Evolutionary conservation across 2,113 vertebrate species (phyloP).

Genomic region (Illadopsis cleaveri): DNA sequence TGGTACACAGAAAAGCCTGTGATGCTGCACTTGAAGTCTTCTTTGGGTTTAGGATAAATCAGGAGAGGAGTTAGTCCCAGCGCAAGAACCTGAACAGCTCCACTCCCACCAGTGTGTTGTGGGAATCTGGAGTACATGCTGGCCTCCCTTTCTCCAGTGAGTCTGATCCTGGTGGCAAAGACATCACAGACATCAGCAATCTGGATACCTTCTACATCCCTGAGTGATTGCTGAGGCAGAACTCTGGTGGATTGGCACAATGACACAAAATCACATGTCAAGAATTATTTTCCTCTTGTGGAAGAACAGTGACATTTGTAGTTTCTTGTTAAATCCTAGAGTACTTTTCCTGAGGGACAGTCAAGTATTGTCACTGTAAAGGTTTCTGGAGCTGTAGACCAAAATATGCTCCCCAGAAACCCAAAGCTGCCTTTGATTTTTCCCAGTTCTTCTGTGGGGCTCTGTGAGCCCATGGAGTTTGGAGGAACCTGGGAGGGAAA

Average conservation of each 20-base stretch:
- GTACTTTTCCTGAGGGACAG: not conserved
- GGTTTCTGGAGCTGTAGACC: not conserved
- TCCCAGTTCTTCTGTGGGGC: not conserved
- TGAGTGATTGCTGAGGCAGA: not conserved
- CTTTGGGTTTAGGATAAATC: not conserved
- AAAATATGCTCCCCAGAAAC: not conserved
- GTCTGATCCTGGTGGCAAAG: not conserved
- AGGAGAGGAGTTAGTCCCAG: not conserved
- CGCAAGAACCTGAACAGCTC: not conserved
- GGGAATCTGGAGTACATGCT: not conserved
- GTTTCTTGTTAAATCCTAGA: not conserved
- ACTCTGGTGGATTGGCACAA: not conserved
- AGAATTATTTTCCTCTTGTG: not conserved
- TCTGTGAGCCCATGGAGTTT: not conserved
- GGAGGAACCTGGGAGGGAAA: not conserved
- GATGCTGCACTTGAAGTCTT: not conserved
- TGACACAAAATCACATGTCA: not conserved
- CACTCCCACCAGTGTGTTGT: fast-evolving
- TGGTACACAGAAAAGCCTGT: not conserved
- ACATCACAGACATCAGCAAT: not conserved
- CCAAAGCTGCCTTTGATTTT: not conserved
- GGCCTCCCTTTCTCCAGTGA: not conserved
- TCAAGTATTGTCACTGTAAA: not conserved
- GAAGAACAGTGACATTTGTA: not conserved
- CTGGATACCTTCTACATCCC: not conserved